phyloP scores from a whole-genome alignment of 2,797 vertebrate species.

The Oreortyx pictus region DNA sequence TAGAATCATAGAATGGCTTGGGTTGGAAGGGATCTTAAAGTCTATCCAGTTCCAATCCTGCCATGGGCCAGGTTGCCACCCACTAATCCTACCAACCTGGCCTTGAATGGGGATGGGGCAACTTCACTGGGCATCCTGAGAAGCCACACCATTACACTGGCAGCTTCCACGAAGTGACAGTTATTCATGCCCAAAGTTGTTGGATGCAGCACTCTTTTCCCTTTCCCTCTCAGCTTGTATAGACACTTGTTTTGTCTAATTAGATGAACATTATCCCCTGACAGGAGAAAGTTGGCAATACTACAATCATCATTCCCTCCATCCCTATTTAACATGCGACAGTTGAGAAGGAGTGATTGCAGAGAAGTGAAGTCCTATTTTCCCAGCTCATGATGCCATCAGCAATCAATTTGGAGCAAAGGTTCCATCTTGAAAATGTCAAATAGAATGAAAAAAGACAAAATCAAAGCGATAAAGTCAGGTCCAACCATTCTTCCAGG shows the following conservation, averaged over 20 bases:
- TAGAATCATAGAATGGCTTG: neutral
- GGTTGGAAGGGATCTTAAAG: neutral
- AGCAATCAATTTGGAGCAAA: slow-evolving; percentile 46
- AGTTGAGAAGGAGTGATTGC: slow-evolving; percentile 29
- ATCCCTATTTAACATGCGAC: slow-evolving; percentile 22
- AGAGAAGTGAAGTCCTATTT: slow-evolving; percentile 18
- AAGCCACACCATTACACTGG: neutral
- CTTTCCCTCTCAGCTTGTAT: slow-evolving; percentile 1
- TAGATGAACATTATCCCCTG: slow-evolving; percentile 45
- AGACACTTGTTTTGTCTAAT: slow-evolving; percentile 46
- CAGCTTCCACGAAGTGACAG: neutral
- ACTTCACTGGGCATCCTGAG: neutral
- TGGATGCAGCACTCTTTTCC: neutral
- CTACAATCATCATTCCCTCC: slow-evolving; percentile 5
- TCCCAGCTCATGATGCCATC: neutral
- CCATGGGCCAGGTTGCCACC: too few species aligned
- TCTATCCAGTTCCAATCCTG: neutral
- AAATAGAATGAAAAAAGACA: neutral
- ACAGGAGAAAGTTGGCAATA: slow-evolving; percentile 35
- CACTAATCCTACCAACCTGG: neutral
- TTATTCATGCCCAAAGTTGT: neutral
- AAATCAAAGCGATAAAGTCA: neutral
- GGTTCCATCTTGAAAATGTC: slow-evolving; percentile 48
- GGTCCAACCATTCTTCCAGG: neutral
- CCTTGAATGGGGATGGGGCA: neutral